Evolutionary conservation across 35 echinoderm and acorn worm genomes (phyloP).

Genomic region (Eucidaris tribuloides): DNA sequence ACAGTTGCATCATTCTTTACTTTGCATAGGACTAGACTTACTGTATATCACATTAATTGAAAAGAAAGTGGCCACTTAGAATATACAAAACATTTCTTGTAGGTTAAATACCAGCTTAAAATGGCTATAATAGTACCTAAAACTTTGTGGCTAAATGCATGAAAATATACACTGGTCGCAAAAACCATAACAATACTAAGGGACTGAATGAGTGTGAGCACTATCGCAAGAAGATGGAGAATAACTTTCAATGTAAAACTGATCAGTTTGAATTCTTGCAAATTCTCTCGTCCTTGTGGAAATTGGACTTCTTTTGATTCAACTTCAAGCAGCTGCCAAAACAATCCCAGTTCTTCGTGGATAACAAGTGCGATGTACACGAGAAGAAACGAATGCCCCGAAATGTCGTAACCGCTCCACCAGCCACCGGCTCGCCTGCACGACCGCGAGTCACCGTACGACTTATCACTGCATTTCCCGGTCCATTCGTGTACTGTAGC

Average conservation of each 20-base stretch:
- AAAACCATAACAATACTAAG: slow-evolving; percentile 72
- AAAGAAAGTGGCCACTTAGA: too few species aligned
- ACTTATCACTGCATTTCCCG: slow-evolving; percentile 40
- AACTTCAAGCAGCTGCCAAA: neutral
- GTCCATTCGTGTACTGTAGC: slow-evolving; percentile 49
- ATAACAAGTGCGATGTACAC: slow-evolving; percentile 53
- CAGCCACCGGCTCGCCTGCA: slow-evolving; percentile 12
- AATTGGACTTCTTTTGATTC: neutral
- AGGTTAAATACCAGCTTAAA: slow-evolving; percentile 60
- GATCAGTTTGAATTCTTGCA: neutral
- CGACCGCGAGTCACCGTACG: neutral
- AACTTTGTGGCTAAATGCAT: slow-evolving; percentile 58
- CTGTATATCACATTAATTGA: too few species aligned
- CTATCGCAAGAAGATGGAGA: neutral
- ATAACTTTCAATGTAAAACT: slow-evolving; percentile 17
- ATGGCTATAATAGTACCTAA: slow-evolving; percentile 49
- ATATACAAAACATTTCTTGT: too few species aligned
- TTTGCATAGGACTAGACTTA: too few species aligned
- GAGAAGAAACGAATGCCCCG: slow-evolving; percentile 70
- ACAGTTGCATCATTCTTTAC: too few species aligned
- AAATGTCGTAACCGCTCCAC: slow-evolving; percentile 77
- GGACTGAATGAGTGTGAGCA: slow-evolving; percentile 28
- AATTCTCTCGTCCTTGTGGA: neutral
- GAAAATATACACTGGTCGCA: slow-evolving; percentile 65
- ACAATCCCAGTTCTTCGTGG: slow-evolving; percentile 57